Base-by-base conservation (phyloP, 2,113 vertebrate genomes). In the Grammomys dolichurus region DNA sequence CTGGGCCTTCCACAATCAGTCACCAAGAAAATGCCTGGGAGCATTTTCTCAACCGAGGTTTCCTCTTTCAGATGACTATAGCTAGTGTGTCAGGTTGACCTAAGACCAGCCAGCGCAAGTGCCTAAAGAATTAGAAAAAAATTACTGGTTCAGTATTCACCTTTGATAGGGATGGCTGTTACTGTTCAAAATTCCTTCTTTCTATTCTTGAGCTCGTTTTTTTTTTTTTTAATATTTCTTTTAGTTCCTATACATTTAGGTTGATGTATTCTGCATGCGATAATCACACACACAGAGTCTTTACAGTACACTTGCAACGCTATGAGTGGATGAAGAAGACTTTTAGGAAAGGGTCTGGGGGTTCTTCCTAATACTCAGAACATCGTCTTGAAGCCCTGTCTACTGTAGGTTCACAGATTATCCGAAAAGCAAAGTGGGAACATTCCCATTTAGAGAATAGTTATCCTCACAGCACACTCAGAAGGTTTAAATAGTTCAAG, bases 131-230 rank as follows among this genome's bases (percentile, higher is more conserved):
- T 94, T 85, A 75, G 88, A 19, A 70, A 46, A 40, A 87, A 86
- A 43, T 67, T 4, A 9, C 31, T 26, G 12, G 13, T 65, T 4
- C 43, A 80, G 12, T 72, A 22, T 19, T 70, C 58, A 7, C 22
- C 26, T 75, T 87, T 70, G 73, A 31, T 84, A 87, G 76, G 31
- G n/a, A 63, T 69, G 77, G 46, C 33, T 75, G 8, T 77, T 76
- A 9, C 75, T 90, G 43, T 95, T 95, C n/a, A 88, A 75, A 63
- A 93, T 48, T 48, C 46, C 20, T 40, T 75, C 78, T 4, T 69
- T 16, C 2, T 72, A 51, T 87, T 56, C 28, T 60, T 5, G 0
- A 26, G 67, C 48, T 86, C 1, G 5, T 19, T 12, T 56, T 20
- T 54, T 65, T 28, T 51, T 51, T 51, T 51, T 58, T 58, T 56